phyloP scores from a whole-genome alignment of 2,797 vertebrate species.

The Pteronotus mesoamericanus region DNA sequence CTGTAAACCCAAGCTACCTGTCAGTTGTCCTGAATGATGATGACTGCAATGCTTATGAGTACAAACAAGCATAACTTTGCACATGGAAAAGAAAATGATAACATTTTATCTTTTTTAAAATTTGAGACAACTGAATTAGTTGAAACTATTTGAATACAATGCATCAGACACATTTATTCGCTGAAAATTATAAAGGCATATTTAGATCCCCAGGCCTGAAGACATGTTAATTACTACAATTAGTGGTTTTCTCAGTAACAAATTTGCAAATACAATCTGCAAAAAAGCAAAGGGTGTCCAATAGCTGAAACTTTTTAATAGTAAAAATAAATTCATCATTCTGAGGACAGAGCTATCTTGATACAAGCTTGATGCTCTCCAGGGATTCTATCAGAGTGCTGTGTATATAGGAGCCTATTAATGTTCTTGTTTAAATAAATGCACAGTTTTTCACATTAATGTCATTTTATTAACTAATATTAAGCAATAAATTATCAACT shows the following conservation, averaged over 20 bases:
- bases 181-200: not conserved
- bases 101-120: not conserved
- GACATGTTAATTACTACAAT: slow-evolving; percentile 18
- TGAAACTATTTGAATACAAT: not conserved
- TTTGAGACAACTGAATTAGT: not conserved
- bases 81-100: not conserved
- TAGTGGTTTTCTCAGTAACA: not conserved
- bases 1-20: slow-evolving; percentile 27
- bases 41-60: not conserved
- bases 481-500: not conserved
- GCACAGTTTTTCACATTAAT: slow-evolving; percentile 23
- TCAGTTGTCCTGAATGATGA: not conserved
- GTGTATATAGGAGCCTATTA: not conserved
- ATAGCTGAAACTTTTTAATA: slow-evolving; percentile 2
- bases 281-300: slow-evolving; percentile 21
- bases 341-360: slow-evolving; percentile 14
- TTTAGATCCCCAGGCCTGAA: not conserved
- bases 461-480: slow-evolving; percentile 31
- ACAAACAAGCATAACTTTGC: not conserved
- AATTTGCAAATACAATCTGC: slow-evolving; percentile 36
- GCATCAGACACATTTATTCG: not conserved
- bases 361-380: not conserved
- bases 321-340: slow-evolving; percentile 58
- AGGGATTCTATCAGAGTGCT: not conserved
- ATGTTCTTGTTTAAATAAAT: slow-evolving; percentile 29